Conservation (phyloP, 2,797 vertebrate genomes). For the Darevskia nairensis region DNA sequence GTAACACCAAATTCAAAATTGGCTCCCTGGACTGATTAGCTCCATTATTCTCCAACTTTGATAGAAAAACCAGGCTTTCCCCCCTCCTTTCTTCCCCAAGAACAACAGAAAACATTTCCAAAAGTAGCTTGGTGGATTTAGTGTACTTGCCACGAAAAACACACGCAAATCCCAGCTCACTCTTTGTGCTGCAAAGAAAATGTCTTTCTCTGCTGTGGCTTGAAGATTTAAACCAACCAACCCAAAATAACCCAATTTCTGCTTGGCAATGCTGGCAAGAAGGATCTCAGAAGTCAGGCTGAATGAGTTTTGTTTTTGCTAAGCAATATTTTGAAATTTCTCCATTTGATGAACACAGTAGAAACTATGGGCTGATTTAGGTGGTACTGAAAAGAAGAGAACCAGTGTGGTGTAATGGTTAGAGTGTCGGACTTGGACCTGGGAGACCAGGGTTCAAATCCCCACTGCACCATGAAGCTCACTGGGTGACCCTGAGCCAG, state of each 20-base stretch:
- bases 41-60: constrained; percentile 46
- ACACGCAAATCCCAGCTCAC: constrained; percentile 56
- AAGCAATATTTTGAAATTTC: background rate
- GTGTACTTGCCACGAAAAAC: constrained; percentile 65
- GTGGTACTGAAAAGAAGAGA: background rate
- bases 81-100: constrained; percentile 46
- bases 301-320: background rate
- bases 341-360: background rate
- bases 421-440: too few species aligned
- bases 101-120: constrained; percentile 58
- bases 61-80: constrained; percentile 49
- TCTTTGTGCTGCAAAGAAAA: constrained; percentile 62
- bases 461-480: too few species aligned
- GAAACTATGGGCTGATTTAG: background rate
- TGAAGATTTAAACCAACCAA: constrained; percentile 21
- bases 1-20: constrained; percentile 35
- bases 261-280: constrained; percentile 1
- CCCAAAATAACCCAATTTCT: background rate
- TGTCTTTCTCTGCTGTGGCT: constrained; percentile 46
- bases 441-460: too few species aligned
- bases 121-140: constrained; percentile 59
- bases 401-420: too few species aligned
- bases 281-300: background rate
- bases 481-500: too few species aligned
- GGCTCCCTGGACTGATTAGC: background rate